Evolutionary conservation across 2,797 vertebrate species (phyloP), one percentile per base, ranked within the genome.

Genomic region (Pipistrellus pygmaeus): DNA sequence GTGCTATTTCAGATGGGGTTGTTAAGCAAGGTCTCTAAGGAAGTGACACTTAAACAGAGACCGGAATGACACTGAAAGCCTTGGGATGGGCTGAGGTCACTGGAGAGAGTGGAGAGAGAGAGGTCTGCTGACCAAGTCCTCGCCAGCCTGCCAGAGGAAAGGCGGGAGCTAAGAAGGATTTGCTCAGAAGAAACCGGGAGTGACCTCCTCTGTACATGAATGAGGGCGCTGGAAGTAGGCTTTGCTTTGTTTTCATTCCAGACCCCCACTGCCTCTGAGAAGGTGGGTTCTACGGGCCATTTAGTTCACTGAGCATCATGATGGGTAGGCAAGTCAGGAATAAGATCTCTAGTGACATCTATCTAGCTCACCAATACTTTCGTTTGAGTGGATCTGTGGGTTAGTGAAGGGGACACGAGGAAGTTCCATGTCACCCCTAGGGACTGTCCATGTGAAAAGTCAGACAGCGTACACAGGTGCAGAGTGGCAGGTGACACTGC

Each of bases 21-120:
- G 35, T 69, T 85, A 89, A 68, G 75, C 46, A 87, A 72, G 11
- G 51, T 88, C 81, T 91, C 78, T 66, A 14, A 62, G 64, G 44
- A 85, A 84, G 32, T 48, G 53, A 91, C n/a, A 85, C 92, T 73
- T 94, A 51, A 88, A 94, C 23, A 97, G 68, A 87, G 66, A 83
- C 55, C 64, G 17, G 71, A 93, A 80, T 68, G 85, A 78, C 53
- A 91, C 77, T 72, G 81, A 69, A 71, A 82, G 53, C 25, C 76
- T 55, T 0, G 6, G 32, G 12, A 51, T 51, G 38, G 48, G 23
- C 32, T 88, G 51, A 88, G n/a, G 48, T 85, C 53, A 27, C 32
- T 3, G 46, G 38, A 41, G 32, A 75, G 17, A 81, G 23, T 17
- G 23, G 18, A 73, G 75, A 93, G 38, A 77, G 46, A 75, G 7